Evolutionary conservation across 2,888 invertebrate genomes (phyloP).

Genomic region (Nesidiocoris tenuis): DNA sequence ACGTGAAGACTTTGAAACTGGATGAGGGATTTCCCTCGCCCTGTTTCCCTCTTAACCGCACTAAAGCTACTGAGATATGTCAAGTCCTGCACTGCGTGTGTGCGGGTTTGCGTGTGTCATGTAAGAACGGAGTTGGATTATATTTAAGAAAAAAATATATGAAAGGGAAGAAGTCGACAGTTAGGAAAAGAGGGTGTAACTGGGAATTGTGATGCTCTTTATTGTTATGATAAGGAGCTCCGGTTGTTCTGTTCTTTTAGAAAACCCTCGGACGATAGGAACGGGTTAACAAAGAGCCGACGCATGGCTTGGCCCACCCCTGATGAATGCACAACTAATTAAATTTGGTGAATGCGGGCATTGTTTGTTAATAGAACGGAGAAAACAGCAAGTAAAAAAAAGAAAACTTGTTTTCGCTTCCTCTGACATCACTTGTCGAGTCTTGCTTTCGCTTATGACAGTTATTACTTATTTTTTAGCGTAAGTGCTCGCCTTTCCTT

Average conservation of each 20-base stretch:
- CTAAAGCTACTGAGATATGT: constrained; percentile 9
- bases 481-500: constrained; percentile 40
- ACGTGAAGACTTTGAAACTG: constrained; percentile 16
- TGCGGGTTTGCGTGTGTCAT: constrained; percentile 36
- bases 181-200: not conserved
- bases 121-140: constrained; percentile 33
- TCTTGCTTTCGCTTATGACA: constrained; percentile 34
- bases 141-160: constrained; percentile 29
- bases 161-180: not conserved
- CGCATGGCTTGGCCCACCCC: constrained; percentile 37
- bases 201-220: constrained; percentile 6
- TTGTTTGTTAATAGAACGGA: constrained; percentile 41
- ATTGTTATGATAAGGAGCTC: constrained; percentile 39
- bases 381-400: not conserved
- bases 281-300: constrained; percentile 42
- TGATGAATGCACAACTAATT: constrained; percentile 44
- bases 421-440: constrained; percentile 37
- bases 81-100: constrained; percentile 27
- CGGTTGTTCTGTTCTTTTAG: constrained; percentile 37
- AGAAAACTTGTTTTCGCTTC: constrained; percentile 36
- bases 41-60: too few relatives aligned
- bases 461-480: constrained; percentile 41
- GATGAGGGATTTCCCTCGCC: not conserved
- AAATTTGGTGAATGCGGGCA: constrained; percentile 43
- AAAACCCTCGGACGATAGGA: constrained; percentile 32